Evolutionary conservation across 2,113 vertebrate genomes (phyloP), one percentile per base, ranked within the genome.

Genomic region (Rynchops niger): DNA sequence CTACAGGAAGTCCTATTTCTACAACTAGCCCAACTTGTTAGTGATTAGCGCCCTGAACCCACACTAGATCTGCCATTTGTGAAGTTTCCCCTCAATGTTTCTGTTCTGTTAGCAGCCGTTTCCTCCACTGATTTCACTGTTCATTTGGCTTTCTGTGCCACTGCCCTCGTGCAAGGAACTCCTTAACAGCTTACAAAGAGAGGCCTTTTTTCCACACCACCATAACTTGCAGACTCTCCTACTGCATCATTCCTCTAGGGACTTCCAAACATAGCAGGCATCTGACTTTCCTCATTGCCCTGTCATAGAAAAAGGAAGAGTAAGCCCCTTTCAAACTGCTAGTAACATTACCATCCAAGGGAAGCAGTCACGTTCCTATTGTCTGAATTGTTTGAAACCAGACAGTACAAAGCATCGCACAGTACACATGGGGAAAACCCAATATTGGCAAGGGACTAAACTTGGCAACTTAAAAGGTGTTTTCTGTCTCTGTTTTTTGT

Each of bases 81-180:
- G 93, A 94, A 96, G 93, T 65, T 79, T 85, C 73, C 50, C 34
- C 34, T 89, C 89, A 78, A 45, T 56, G 80, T 86, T 96, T 92
- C 85, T 80, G 38, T 82, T 94, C 94, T 95, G 89, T 66, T 87
- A 88, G 95, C 58, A 87, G 50, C 43, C 36, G 5, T 90, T 95
- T 85, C 74, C 78, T 96, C 34, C 66, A 85, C 73, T 42, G 78
- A 96, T 96, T 94, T 96, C 70, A 79, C 78, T 72, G 66, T 76
- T 95, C 90, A 69, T 88, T 96, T 90, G 93, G 91, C 58, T 94
- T 92, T 93, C 84, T 93, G 52, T 94, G 78, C 78, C 70, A 90
- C 36, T 93, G 84, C 52, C 84, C 66, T 89, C 17, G 1, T 50
- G 73, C 66, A 90, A 88, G 70, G 84, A 91, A 56, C 77, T 93